Base-by-base conservation (phyloP, 2,888 invertebrate species). In the Diarsia dahlii region DNA sequence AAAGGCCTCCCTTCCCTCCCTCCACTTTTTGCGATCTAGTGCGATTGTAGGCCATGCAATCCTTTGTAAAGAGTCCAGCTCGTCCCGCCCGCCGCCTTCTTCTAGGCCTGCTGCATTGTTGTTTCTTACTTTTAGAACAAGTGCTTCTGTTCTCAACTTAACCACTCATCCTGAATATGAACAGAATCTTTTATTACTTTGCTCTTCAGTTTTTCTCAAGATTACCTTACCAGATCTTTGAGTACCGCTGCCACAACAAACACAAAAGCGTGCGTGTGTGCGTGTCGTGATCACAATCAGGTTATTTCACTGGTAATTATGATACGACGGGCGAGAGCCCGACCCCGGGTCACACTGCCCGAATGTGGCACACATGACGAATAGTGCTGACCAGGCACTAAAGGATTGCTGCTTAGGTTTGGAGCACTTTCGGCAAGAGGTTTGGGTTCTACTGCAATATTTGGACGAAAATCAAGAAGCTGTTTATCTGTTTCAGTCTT, bases 231-330 rank as follows among this genome's bases (percentile, higher is more conserved):
- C 13, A 75, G 63, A 87, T 84, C 71, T 82, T 95, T 95, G 93
- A 92, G 90, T 76, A 90, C 74, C 93, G n/a, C 90, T 91, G 91
- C 15, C 82, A 79, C 73, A 87, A 88, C 89, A 91, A 93, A 92
- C 89, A 94, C 91, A 92, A 92, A 91, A 89, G 90, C 90, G 83
- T 89, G 88, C 84, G 86, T 93, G 94, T 95, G 95, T 95, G 95
- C 91, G 95, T 95, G 94, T 92, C 89, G 91, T 95, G 95, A 96
- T 96, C 95, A 96, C 96, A 96, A 96, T 96, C 96, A 95, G 96
- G 96, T 95, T 96, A 95, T 96, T 95, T 95, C 95, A 95, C 94
- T 94, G 95, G 95, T 96, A 96, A 96, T 96, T 96, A 96, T 96
- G 96, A 96, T 94, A 93, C 94, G 94, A 90, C 91, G 91, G 91